Percentiles rank a stretch among this genome's conserved stretches.
phyloP scores from a whole-genome alignment of 2,113 vertebrate species.

The Dipodomys ordii region DNA sequence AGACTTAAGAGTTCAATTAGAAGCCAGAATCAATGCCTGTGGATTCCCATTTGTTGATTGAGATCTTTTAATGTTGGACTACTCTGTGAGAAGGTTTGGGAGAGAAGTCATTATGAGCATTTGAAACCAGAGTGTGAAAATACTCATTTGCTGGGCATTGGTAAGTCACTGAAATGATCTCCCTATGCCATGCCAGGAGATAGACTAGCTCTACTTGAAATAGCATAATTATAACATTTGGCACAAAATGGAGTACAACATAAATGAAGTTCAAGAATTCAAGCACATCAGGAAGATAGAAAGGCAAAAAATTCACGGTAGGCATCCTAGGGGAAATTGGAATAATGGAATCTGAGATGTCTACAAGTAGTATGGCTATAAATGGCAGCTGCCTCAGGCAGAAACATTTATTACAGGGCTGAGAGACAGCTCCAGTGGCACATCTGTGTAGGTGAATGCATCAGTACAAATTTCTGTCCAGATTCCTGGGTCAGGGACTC shows the following conservation, averaged over 20 bases:
- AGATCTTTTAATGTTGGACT: neutral
- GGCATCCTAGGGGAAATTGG: neutral
- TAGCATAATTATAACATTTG: conserved; percentile 52
- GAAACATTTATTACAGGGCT: conserved; percentile 52
- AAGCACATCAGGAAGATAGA: conserved; percentile 36
- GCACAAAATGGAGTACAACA: conserved; percentile 49
- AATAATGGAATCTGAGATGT: conserved; percentile 28
- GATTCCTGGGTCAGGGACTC: neutral
- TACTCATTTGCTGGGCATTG: neutral
- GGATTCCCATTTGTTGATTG: neutral
- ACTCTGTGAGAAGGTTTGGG: neutral
- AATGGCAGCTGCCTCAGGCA: conserved; percentile 62
- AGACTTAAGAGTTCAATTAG: conserved; percentile 8
- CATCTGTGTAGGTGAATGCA: conserved; percentile 32
- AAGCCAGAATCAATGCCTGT: neutral
- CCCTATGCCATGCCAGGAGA: neutral
- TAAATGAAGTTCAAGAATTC: conserved; percentile 63
- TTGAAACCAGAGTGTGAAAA: conserved; percentile 52
- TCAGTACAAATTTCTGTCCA: conserved; percentile 34
- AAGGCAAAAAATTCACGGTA: conserved; percentile 41
- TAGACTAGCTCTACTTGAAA: conserved; percentile 51
- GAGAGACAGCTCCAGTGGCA: neutral
- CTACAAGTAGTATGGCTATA: neutral
- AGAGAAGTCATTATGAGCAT: conserved; percentile 36
- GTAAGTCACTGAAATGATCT: neutral